phyloP scores from a whole-genome alignment of 2,113 vertebrate genomes.

The Alaudala cheleensis region DNA sequence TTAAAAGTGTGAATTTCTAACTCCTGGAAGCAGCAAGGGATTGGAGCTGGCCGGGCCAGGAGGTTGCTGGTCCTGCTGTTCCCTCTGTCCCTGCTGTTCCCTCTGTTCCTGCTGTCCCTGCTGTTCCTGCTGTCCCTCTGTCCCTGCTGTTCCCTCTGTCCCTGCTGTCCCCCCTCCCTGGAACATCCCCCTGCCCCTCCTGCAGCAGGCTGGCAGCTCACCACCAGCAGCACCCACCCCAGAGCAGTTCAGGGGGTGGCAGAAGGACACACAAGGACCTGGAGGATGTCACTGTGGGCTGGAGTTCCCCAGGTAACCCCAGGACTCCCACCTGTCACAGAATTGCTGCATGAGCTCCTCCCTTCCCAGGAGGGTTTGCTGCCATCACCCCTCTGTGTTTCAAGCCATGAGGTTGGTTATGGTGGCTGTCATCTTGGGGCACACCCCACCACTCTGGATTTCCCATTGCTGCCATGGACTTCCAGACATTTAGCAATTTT shows the following conservation, averaged over 20 bases:
- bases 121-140: too few relatives aligned
- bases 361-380: neutral
- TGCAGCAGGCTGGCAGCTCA: accelerated
- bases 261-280: neutral
- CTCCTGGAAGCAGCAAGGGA: neutral
- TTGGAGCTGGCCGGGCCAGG: neutral
- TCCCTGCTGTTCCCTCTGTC: too few relatives aligned
- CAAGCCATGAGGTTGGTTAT: too few relatives aligned
- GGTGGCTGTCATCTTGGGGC: neutral
- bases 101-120: too few relatives aligned
- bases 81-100: too few relatives aligned
- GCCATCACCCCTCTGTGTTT: neutral
- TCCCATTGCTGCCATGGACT: neutral
- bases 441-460: neutral
- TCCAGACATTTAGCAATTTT: neutral
- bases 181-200: neutral
- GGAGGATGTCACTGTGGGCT: accelerated
- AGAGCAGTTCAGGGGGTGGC: neutral
- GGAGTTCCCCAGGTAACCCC: neutral
- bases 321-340: neutral
- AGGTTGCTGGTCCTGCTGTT: neutral
- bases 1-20: neutral
- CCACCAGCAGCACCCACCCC: neutral
- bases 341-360: neutral
- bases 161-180: neutral